Percentiles rank a stretch among this genome's conserved stretches.
These are phyloP conservation scores for Heterochromis multidens DNA, from an alignment of 2,113 vertebrate species.

Conservation along the genomic window DNA sequence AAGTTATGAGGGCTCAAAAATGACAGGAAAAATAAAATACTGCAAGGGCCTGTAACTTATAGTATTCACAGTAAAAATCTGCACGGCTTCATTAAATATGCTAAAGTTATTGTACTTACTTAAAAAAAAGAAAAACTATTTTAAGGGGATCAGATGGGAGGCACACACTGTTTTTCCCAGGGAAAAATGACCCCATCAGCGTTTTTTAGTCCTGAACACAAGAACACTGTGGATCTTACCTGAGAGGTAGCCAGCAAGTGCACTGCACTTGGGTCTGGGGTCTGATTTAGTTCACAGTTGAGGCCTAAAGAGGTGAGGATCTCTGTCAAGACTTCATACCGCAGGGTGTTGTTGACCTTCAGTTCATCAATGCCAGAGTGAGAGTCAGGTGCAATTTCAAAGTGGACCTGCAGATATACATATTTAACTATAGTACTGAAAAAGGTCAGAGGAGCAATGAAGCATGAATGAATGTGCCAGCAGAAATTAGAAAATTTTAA, in stretches of 20 bases:
- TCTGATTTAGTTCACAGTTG: slow-evolving; percentile 73
- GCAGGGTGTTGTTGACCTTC: slow-evolving; percentile 79
- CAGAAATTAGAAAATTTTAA: neutral
- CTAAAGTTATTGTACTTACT: neutral
- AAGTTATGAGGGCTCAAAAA: neutral
- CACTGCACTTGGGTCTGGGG: slow-evolving; percentile 75
- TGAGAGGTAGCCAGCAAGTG: slow-evolving; percentile 75
- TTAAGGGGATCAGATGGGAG: neutral
- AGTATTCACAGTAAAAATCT: neutral
- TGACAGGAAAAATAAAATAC: neutral
- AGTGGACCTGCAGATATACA: slow-evolving; percentile 73
- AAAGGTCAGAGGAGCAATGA: neutral
- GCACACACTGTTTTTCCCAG: neutral
- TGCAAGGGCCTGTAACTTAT: neutral
- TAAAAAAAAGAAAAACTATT: too few relatives aligned
- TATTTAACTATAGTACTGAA: neutral
- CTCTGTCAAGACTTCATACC: slow-evolving; percentile 81
- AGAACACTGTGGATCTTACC: slow-evolving; percentile 65
- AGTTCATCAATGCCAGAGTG: slow-evolving; percentile 80
- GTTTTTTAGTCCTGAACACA: neutral
- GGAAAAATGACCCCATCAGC: neutral
- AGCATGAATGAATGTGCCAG: neutral
- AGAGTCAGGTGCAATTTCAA: slow-evolving; percentile 78
- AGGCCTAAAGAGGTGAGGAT: slow-evolving; percentile 83
- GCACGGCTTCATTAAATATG: too few relatives aligned